Conservation (phyloP, 2,888 invertebrate genomes). For the Sminthurides aquaticus region DNA sequence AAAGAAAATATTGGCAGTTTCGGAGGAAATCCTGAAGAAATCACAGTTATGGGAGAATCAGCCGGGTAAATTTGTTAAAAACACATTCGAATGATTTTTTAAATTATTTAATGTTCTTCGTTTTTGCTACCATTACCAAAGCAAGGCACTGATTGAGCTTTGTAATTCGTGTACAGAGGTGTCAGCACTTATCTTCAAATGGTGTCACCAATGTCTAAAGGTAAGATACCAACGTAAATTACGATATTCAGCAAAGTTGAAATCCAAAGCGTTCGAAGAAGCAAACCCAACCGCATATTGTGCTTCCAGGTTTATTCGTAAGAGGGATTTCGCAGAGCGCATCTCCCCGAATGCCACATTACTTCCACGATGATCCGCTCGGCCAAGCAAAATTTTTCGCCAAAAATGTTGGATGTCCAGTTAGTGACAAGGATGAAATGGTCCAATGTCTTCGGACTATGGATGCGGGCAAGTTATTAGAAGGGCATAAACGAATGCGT, state of each 20-base stretch:
- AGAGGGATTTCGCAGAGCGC: slow-evolving; percentile 9
- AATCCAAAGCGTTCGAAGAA: no score
- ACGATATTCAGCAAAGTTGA: no score
- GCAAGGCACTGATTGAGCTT: no score
- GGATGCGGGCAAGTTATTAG: background rate
- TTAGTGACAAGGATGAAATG: background rate
- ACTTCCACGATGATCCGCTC: background rate
- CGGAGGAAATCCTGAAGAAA: slow-evolving; percentile 8
- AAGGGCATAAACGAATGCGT: background rate
- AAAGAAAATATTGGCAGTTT: slow-evolving; percentile 3
- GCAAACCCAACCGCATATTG: no score
- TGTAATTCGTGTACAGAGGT: background rate
- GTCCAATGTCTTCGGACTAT: background rate
- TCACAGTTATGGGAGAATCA: slow-evolving; percentile 13
- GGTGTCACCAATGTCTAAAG: slow-evolving; percentile 3
- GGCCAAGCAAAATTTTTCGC: slow-evolving; percentile 1
- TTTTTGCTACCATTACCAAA: no score
- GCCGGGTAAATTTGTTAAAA: background rate
- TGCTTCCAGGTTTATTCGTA: background rate
- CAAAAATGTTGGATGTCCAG: slow-evolving; percentile 5
- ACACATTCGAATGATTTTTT: background rate
- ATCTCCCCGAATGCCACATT: background rate
- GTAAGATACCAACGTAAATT: no score
- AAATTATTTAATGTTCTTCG: no score
- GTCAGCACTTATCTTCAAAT: slow-evolving; percentile 5